These are phyloP conservation scores for Berghia stephanieae DNA, from an alignment of 1,140 invertebrate genomes.

Conservation along the genomic window DNA sequence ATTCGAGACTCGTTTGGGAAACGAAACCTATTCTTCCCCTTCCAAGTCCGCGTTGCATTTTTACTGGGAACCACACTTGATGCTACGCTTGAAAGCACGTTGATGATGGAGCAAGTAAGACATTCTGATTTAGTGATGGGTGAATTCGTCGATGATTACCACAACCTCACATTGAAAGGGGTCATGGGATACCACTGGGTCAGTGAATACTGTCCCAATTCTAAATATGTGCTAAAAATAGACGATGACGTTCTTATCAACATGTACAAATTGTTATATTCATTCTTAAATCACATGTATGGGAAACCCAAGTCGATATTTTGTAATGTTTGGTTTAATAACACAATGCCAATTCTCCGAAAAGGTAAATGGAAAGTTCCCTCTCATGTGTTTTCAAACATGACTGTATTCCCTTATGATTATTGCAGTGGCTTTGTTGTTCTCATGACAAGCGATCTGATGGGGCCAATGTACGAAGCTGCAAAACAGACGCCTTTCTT, in stretches of 20 bases:
- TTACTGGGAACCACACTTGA: slow-evolving; percentile 39
- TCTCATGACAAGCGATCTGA: slow-evolving; percentile 54
- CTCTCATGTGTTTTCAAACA: slow-evolving; percentile 33
- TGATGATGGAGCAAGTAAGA: slow-evolving; percentile 54
- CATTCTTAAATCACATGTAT: slow-evolving; percentile 43
- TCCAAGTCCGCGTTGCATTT: slow-evolving; percentile 40
- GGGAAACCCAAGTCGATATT: slow-evolving; percentile 34
- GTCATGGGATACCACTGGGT: slow-evolving; percentile 86
- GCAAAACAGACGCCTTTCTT: slow-evolving; percentile 49
- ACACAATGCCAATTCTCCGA: slow-evolving; percentile 46
- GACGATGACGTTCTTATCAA: slow-evolving; percentile 89
- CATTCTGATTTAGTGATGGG: slow-evolving; percentile 43
- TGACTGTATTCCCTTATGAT: slow-evolving; percentile 37
- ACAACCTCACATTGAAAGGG: slow-evolving; percentile 68
- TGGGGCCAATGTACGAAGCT: slow-evolving; percentile 53
- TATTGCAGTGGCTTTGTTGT: slow-evolving; percentile 43
- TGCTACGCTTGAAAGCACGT: slow-evolving; percentile 25
- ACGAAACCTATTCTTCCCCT: slow-evolving; percentile 22
- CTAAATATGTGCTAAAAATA: slow-evolving; percentile 82
- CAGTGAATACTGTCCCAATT: slow-evolving; percentile 71
- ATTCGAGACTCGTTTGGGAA: slow-evolving; percentile 54
- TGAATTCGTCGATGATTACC: slow-evolving; percentile 44
- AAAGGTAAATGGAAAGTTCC: slow-evolving; percentile 43
- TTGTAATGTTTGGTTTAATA: slow-evolving; percentile 35
- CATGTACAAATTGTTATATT: slow-evolving; percentile 67